Evolutionary conservation across 1,140 invertebrate species (phyloP).

Genomic region (Prorops nasuta): DNA sequence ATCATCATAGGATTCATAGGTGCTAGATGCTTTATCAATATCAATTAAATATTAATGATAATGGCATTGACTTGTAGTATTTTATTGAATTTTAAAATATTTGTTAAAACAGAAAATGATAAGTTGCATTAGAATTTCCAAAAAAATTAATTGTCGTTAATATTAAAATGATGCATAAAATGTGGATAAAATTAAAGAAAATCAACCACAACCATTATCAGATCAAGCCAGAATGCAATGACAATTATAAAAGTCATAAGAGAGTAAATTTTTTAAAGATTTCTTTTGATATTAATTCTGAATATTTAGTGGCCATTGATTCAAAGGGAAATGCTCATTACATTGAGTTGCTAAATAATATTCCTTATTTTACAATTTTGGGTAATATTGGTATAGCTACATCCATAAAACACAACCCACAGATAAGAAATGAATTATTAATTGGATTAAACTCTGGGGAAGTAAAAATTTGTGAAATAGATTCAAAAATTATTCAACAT

Average conservation of each 20-base stretch:
- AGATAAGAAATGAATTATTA: conserved; percentile 35
- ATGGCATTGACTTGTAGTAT: too few relatives aligned
- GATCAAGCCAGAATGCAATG: conserved; percentile 20
- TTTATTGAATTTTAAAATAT: too few relatives aligned
- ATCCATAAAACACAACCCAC: conserved; percentile 40
- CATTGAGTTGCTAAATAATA: conserved; percentile 26
- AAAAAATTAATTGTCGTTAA: not conserved
- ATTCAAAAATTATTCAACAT: conserved; percentile 19
- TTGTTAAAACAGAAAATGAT: too few relatives aligned
- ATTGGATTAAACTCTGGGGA: conserved; percentile 35
- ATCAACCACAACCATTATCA: conserved; percentile 23
- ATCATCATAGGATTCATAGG: too few relatives aligned
- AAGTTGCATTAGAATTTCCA: too few relatives aligned
- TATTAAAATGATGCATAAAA: conserved; percentile 14
- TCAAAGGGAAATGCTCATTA: conserved; percentile 37
- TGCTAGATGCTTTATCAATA: too few relatives aligned
- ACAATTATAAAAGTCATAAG: conserved; percentile 1
- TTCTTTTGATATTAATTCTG: conserved; percentile 36
- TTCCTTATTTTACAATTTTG: conserved; percentile 32
- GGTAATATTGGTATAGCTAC: conserved; percentile 33
- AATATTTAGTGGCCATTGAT: conserved; percentile 34
- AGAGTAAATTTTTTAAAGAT: conserved; percentile 31
- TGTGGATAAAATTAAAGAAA: conserved; percentile 24
- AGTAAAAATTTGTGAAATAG: conserved; percentile 36
- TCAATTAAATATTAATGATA: too few relatives aligned